A percentile compares a stretch with the other conserved stretches of the same genome.
These are phyloP conservation scores for Patella caerulea DNA, from an alignment of 2,888 invertebrate genomes.

Conservation along the genomic window DNA sequence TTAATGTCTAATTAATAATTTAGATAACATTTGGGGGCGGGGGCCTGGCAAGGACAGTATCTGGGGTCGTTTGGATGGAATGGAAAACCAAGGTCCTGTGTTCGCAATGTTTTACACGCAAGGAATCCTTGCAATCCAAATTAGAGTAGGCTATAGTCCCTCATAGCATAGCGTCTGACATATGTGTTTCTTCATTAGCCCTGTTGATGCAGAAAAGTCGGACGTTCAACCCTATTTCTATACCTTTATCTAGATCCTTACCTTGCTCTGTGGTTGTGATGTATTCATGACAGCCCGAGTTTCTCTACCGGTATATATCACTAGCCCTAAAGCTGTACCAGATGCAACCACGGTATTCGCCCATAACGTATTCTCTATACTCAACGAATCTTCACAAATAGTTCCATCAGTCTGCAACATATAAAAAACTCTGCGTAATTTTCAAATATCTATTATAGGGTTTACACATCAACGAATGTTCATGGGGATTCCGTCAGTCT, in stretches of 20 bases:
- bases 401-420: slow-evolving; percentile 73
- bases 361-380: slow-evolving; percentile 98
- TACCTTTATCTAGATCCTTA: slow-evolving; percentile 67
- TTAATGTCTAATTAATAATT: too few species aligned
- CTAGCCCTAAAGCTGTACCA: slow-evolving; percentile 93
- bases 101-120: too few species aligned
- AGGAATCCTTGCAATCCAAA: too few species aligned
- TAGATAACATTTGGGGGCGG: too few species aligned
- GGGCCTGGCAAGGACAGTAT: too few species aligned
- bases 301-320: slow-evolving; percentile 96
- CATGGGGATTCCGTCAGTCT: background rate
- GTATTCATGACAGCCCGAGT: slow-evolving; percentile 99
- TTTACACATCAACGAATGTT: background rate
- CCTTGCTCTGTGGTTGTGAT: slow-evolving; percentile 94
- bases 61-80: too few species aligned
- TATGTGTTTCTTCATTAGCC: too few species aligned
- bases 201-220: too few species aligned
- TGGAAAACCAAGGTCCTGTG: too few species aligned
- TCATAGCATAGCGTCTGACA: too few species aligned
- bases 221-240: background rate
- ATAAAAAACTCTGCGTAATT: background rate
- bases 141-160: too few species aligned
- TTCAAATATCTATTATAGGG: background rate
- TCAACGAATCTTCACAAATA: slow-evolving; percentile 84
- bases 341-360: slow-evolving; percentile 98